A percentile compares a stretch with the other conserved stretches of the same genome.
phyloP scores from a whole-genome alignment of 1,140 invertebrate genomes.

The Zaprionus taronus region DNA sequence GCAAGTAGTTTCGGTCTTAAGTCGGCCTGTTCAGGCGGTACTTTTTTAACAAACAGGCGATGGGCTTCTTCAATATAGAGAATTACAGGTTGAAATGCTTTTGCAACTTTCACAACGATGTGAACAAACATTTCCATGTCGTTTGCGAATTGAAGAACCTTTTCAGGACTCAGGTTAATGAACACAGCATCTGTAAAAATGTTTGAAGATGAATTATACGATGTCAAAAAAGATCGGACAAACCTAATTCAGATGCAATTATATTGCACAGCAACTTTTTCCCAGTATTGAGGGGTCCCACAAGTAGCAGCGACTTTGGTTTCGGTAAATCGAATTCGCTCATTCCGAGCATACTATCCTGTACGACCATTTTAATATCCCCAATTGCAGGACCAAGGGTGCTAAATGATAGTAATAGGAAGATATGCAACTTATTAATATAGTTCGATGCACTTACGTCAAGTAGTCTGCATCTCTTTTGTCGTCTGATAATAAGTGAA shows the following conservation, averaged over 20 bases:
- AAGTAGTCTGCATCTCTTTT: constrained; percentile 79
- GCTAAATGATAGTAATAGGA: constrained; percentile 52
- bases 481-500: constrained; percentile 87
- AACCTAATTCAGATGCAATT: constrained; percentile 90
- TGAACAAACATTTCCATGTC: constrained; percentile 85
- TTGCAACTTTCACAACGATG: constrained; percentile 85
- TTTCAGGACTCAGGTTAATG: constrained; percentile 92
- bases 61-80: constrained; percentile 92
- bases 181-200: constrained; percentile 87
- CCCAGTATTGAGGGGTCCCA: constrained; percentile 90
- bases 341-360: constrained; percentile 82
- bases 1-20: constrained; percentile 86
- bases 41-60: constrained; percentile 92
- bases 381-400: constrained; percentile 86
- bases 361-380: constrained; percentile 87
- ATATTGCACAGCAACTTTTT: constrained; percentile 92
- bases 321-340: constrained; percentile 89
- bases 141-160: constrained; percentile 91
- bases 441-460: constrained; percentile 56
- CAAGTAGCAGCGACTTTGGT: constrained; percentile 90
- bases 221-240: background rate
- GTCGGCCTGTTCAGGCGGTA: constrained; percentile 70
- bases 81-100: constrained; percentile 90
- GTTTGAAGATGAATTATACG: background rate
- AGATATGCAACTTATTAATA: background rate